Evolutionary conservation across 1,140 invertebrate genomes (phyloP).

Genomic region (Zaprionus taronus): DNA sequence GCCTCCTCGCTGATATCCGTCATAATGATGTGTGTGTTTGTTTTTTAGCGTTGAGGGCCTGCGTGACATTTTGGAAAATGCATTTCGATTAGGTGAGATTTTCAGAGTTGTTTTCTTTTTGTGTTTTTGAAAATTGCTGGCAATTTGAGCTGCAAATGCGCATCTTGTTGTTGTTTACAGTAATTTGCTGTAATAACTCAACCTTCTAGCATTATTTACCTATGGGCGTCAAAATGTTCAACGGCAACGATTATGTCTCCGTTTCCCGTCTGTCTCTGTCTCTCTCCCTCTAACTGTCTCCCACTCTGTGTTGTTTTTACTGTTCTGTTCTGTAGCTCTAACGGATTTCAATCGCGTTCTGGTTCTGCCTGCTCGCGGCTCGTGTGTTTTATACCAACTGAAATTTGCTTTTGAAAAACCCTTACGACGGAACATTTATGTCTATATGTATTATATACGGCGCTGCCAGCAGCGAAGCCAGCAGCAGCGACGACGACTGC

Average conservation of each 20-base stretch:
- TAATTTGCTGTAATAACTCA: conserved; percentile 48
- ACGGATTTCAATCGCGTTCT: conserved; percentile 53
- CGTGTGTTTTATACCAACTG: conserved; percentile 74
- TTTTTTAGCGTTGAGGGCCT: conserved; percentile 31
- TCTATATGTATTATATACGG: conserved; percentile 38
- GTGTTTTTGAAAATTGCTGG: conserved; percentile 17
- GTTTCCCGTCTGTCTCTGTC: conserved; percentile 10
- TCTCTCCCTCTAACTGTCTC: not conserved
- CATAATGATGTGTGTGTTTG: conserved; percentile 45
- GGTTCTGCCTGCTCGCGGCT: conserved; percentile 72
- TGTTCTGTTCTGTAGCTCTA: conserved; percentile 34
- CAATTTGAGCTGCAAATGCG: conserved; percentile 4
- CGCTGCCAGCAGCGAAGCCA: conserved; percentile 8
- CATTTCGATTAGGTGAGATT: conserved; percentile 32
- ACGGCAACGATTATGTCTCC: conserved; percentile 19
- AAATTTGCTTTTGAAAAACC: conserved; percentile 78
- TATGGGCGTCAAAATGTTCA: conserved; percentile 36
- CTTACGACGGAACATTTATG: conserved; percentile 77
- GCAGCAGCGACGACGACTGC: conserved; percentile 3
- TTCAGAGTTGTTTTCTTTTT: conserved; percentile 7
- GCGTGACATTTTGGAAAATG: conserved; percentile 62
- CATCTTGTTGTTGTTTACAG: conserved; percentile 28
- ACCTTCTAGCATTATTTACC: conserved; percentile 41
- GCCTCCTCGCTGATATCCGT: conserved; percentile 74
- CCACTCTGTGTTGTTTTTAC: conserved; percentile 22